Base-by-base conservation (phyloP, 2,888 invertebrate species). In the Archips xylosteana region DNA sequence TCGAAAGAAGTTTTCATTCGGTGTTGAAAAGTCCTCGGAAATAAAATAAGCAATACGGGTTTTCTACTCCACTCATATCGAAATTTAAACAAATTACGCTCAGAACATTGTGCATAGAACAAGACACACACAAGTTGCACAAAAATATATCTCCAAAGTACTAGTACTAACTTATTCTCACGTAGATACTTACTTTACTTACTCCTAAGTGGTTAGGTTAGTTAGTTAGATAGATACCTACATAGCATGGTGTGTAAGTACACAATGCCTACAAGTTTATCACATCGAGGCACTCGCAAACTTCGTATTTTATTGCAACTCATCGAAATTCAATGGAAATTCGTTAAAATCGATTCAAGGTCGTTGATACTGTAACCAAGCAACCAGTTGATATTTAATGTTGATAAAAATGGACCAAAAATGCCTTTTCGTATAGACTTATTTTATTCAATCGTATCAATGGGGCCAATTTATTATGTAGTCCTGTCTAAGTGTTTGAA, bases 381-480 rank as follows among this genome's bases (percentile, higher is more conserved):
- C 89, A 89, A 91, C 91, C 75, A 77, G 79, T 83, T 80, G 71
- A 74, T 74, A 65, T 70, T 54, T 75, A 70, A 81, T 80, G 81
- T 75, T 81, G 75, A 85, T 86, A 80, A 85, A 57, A 82, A 88
- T 89, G 89, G 87, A 91, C 89, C 89, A 90, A 91, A 85, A 86
- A 86, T 91, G 86, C 87, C 82, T 90, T 89, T 70, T 89, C 86
- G 76, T 83, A 90, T 87, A 89, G 90, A 91, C 90, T 92, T 92
- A 92, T 89, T 83, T 85, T 85, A 80, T 75, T 81, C 15, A 81
- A 80, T 75, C 73, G 76, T 76, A 81, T 81, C 79, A 83, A 86
- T 84, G 92, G 87, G 90, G 85, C 92, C 92, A 94, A 91, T 79
- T 76, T 74, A 78, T 75, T 68, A 57, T 57, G 70, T 72, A 78